Evolutionary conservation across 2,888 invertebrate genomes (phyloP), one percentile per base, ranked within the genome.

Genomic region (Argyresthia goedartella): DNA sequence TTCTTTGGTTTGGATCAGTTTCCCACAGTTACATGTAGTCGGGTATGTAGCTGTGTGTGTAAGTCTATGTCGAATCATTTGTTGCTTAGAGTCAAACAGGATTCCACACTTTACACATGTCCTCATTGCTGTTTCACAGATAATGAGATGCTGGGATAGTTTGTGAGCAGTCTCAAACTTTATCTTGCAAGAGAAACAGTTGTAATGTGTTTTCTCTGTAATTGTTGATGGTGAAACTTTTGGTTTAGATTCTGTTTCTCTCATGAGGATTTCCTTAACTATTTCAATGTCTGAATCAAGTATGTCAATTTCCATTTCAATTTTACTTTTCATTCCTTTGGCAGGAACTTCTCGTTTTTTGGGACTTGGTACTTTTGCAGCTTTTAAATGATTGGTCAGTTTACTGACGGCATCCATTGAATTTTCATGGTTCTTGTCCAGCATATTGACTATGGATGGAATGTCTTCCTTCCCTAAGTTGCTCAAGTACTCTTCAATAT

Each of bases 391-490:
- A n/a, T 61, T 67, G 0, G 59, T 53, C 44, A 62, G 47, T 57
- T 69, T 74, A 50, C 53, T 64, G 1, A 60, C 52, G 48, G 55
- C 51, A 34, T 76, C 76, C 10, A 69, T 57, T 0, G 67, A 64
- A 50, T 68, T 67, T 47, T 76, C 75, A 51, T 66, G 59, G 54
- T 81, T 81, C 57, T 69, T 76, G 51, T 86, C 84, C 13, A 87
- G 59, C 73, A 86, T 77, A 46, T 76, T 81, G 0, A 81, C 81
- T 55, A 86, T 77, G 14, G 79, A 76, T 4, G 86, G 85, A 57
- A 86, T 82, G 55, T 86, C 86, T 63, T 85, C 85, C 54, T 81
- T 85, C 2, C 85, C 81, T 44, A 85, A 66, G 55, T 78, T 84
- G 55, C 80, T 79, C 48, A 84, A 61, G 56, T 85, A 84, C 57